Evolutionary conservation across 1,140 invertebrate genomes (phyloP).

Genomic region (Lutraria rhynchaena): DNA sequence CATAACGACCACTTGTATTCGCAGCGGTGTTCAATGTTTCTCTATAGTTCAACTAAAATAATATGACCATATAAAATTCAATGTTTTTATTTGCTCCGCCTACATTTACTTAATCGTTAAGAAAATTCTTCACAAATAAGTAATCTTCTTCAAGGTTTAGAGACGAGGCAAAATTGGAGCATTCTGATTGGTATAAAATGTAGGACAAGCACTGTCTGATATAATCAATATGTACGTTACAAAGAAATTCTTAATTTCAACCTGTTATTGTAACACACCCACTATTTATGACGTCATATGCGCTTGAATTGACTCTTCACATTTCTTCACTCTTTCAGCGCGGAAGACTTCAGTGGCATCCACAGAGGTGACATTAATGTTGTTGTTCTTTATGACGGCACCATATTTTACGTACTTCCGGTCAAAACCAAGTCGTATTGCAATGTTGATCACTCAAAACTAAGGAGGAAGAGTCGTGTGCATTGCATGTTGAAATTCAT

Average conservation of each 20-base stretch:
- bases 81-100: no score
- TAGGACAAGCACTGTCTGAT: no score
- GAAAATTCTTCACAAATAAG: no score
- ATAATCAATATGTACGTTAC: background rate
- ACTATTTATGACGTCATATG: background rate
- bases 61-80: no score
- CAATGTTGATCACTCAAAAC: background rate
- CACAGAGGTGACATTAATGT: constrained; percentile 27
- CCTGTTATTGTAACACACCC: background rate
- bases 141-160: background rate
- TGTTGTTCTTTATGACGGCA: constrained; percentile 9
- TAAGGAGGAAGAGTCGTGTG: background rate
- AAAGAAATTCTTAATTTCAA: background rate
- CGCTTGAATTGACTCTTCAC: background rate
- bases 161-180: background rate
- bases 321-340: background rate
- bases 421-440: constrained; percentile 19
- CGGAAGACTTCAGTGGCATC: background rate
- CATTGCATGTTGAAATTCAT: constrained; percentile 1
- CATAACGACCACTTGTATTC: no score
- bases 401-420: constrained; percentile 17
- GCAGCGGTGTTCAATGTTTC: no score
- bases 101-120: no score
- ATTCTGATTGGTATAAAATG: no score
- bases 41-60: no score